Conservation (phyloP, 2,888 invertebrate genomes). For the Micropterix aruncella region DNA sequence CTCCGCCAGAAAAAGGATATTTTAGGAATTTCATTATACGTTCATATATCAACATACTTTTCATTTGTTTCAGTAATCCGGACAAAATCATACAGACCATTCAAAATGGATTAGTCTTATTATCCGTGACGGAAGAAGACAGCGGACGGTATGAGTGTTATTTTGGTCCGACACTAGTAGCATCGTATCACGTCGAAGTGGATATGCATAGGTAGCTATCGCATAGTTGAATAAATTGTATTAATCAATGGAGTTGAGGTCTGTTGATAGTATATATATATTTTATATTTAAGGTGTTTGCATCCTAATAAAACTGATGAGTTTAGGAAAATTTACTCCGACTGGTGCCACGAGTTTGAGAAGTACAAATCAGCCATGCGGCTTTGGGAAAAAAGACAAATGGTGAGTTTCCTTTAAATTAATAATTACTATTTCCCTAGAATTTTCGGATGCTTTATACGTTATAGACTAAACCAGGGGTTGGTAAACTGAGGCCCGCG, state of each 20-base stretch:
- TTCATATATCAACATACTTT: too few species aligned
- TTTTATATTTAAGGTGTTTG: slow-evolving; percentile 35
- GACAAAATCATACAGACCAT: slow-evolving; percentile 44
- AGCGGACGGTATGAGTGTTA: slow-evolving; percentile 45
- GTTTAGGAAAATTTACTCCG: slow-evolving; percentile 49
- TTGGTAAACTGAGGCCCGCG: too few species aligned
- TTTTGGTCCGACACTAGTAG: slow-evolving; percentile 38
- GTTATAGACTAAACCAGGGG: too few species aligned
- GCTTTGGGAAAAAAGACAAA: slow-evolving; percentile 46
- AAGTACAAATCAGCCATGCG: slow-evolving; percentile 54
- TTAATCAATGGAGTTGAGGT: too few species aligned
- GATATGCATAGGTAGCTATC: slow-evolving; percentile 38
- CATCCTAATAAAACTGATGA: slow-evolving; percentile 43
- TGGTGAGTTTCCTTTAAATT: slow-evolving; percentile 24
- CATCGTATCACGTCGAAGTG: slow-evolving; percentile 44
- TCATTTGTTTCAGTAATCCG: slow-evolving; percentile 22
- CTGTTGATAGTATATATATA: too few species aligned
- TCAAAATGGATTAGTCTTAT: slow-evolving; percentile 42
- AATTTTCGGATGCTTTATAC: too few species aligned
- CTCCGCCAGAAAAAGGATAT: too few species aligned
- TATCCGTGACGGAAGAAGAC: slow-evolving; percentile 43
- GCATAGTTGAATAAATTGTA: too few species aligned
- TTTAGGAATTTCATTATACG: too few species aligned
- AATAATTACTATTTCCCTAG: too few species aligned
- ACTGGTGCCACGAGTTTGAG: slow-evolving; percentile 62